Evolutionary conservation across 1,140 invertebrate genomes (phyloP).

Genomic region (Philotrypesis tridentata): DNA sequence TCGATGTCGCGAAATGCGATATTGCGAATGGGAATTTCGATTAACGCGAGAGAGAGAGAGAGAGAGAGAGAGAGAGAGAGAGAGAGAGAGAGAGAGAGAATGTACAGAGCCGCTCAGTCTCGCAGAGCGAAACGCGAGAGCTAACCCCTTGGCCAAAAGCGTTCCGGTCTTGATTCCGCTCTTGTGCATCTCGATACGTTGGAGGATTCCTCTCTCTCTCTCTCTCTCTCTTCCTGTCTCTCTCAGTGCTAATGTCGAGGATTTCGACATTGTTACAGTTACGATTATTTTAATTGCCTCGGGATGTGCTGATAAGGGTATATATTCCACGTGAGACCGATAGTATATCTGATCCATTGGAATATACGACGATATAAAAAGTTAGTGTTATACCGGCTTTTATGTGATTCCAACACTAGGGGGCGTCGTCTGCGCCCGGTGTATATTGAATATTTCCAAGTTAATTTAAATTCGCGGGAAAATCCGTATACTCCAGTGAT

Average conservation of each 20-base stretch:
- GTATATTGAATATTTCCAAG: background rate
- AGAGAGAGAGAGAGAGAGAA: background rate
- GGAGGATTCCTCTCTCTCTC: background rate
- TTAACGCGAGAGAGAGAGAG: background rate
- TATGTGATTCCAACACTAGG: background rate
- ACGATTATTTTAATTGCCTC: constrained; percentile 19
- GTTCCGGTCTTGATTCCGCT: constrained; percentile 18
- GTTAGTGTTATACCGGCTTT: background rate
- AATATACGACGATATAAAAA: background rate
- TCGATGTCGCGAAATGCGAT: constrained; percentile 35
- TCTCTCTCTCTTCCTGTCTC: too few species aligned
- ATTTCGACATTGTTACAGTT: constrained; percentile 3
- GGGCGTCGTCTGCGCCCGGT: too few species aligned
- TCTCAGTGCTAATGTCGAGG: background rate
- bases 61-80: background rate
- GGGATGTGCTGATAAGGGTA: background rate
- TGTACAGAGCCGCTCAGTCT: background rate
- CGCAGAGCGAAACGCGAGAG: background rate
- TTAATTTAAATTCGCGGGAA: background rate
- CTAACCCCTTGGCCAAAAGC: background rate
- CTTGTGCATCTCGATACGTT: background rate
- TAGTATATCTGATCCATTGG: background rate
- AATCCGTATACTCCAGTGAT: background rate
- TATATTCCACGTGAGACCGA: background rate
- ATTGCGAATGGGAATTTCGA: constrained; percentile 33